Base-by-base conservation (phyloP, 2,113 vertebrate genomes). In the Syngnathus scovelli region DNA sequence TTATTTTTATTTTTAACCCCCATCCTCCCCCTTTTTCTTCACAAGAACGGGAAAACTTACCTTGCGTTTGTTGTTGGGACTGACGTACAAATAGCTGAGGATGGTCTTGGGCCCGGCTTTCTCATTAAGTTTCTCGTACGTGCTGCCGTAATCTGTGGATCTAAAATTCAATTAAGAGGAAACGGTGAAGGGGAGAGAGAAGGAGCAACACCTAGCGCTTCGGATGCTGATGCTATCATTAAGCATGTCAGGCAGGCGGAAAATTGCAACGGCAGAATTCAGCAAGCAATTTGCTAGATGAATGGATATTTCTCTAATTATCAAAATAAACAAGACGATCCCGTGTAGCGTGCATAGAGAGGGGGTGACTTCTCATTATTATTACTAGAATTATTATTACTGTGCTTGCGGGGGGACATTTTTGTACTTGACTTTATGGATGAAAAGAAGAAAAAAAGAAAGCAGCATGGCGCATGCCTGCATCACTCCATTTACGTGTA, bases 131-230 rank as follows among this genome's bases (percentile, higher is more conserved):
- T 96, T 98, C 86, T 96, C 95, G 56, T 98, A 98, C 0, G 94
- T 98, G 73, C 94, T 94, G 81, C 95, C 95, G 77, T 96, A 96
- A 91, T 98, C 94, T 4, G 94, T 96, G 89, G 95, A 98, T 92
- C 95, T 98, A 84, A 83, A 93, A 95, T 93, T 87, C 79, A 93
- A 92, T 88, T 86, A 82, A 7, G 66, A 82, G 84, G 58, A 83
- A 81, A 86, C 83, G 81, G 48, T 91, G 85, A 80, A 79, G 61
- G 58, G 77, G 61, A 75, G 55, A 79, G 63, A 76, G 72, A 2
- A 33, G 36, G 38, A 39, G 54, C 37, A 60, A 76, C 71, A 77
- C 78, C 65, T 78, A 71, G 77, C 76, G 72, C 70, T 86, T 84
- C 72, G 64, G 75, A 87, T 69, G 78, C 74, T 81, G 76, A 80